Base-by-base conservation (phyloP, 2,113 vertebrate species). In the Datnioides undecimradiatus region DNA sequence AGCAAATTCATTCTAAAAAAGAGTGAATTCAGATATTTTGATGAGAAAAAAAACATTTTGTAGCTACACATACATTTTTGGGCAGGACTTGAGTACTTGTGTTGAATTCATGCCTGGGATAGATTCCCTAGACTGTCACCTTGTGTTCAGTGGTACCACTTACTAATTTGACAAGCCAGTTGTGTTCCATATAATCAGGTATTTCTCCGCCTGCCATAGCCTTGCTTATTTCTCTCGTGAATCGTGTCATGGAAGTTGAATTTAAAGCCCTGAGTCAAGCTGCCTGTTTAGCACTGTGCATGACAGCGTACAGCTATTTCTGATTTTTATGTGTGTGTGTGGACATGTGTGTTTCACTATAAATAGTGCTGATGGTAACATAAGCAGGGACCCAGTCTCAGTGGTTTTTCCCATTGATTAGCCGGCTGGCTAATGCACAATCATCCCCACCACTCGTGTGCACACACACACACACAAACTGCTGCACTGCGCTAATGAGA, bases 391-490 rank as follows among this genome's bases (percentile, higher is more conserved):
- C 67, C 94, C 94, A 93, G 95, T 96, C 96, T 97, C 96, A 97
- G 96, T 97, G 96, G 96, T 97, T 98, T 93, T 98, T 96, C 95
- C 93, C 95, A 97, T 98, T 97, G 97, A 98, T 98, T 98, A 96
- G 95, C 96, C 95, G 95, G 95, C 91, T 93, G 93, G 94, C 96
- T 97, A 97, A 98, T 96, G 96, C 96, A 92, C 88, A 96, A 95
- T 96, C 96, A 95, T 97, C 96, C 94, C 94, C 81, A 88, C 81
- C 76, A 86, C 73, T 54, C 36, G 34, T 64, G 65, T 75, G 58
- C 73, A 73, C 52, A 66, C 41, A 69, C 49, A 67, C 43, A 69
- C 76, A 85, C 70, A 83, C 80, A 83, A 36, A 83, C 64, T 72
- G 73, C 52, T 76, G 49, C 70, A 76, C 69, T 84, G 72, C 71